A percentile compares a stretch with the other conserved stretches of the same genome.
Evolutionary conservation across 2,797 vertebrate genomes (phyloP).

Genomic region (Decapterus maruadsi): DNA sequence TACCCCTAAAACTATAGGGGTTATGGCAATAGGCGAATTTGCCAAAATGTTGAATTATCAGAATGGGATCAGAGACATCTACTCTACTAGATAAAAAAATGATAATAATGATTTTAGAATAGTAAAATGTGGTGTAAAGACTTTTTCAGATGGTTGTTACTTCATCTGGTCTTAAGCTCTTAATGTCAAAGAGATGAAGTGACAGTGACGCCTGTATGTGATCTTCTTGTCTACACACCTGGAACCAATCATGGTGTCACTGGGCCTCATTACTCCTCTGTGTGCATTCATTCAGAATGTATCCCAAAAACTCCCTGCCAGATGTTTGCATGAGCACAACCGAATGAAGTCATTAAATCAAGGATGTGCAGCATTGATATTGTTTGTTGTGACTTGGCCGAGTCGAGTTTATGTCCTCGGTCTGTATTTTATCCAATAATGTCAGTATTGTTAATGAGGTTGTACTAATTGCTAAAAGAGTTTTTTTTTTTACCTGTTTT

Average conservation of each 20-base stretch:
- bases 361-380: not conserved
- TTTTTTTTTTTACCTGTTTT: slow-evolving; percentile 5
- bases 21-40: too few relatives aligned
- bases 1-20: too few relatives aligned
- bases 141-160: not conserved
- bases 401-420: not conserved
- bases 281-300: slow-evolving; percentile 10
- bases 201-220: too few relatives aligned
- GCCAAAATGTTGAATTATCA: too few relatives aligned
- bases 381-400: slow-evolving; percentile 12
- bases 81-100: not conserved
- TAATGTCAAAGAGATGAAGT: not conserved
- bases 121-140: not conserved
- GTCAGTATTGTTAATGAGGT: not conserved
- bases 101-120: not conserved
- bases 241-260: slow-evolving; percentile 19
- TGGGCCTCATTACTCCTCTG: slow-evolving; percentile 22
- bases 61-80: not conserved
- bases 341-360: slow-evolving; percentile 31
- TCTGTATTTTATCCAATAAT: slow-evolving; percentile 1
- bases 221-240: slow-evolving; percentile 2
- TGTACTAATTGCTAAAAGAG: not conserved
- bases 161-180: not conserved
- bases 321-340: slow-evolving; percentile 24
- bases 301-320: slow-evolving; percentile 38